Percentiles rank a stretch among this genome's conserved stretches.
Evolutionary conservation across 2,797 vertebrate genomes (phyloP).

Genomic region (Florisuga fusca): DNA sequence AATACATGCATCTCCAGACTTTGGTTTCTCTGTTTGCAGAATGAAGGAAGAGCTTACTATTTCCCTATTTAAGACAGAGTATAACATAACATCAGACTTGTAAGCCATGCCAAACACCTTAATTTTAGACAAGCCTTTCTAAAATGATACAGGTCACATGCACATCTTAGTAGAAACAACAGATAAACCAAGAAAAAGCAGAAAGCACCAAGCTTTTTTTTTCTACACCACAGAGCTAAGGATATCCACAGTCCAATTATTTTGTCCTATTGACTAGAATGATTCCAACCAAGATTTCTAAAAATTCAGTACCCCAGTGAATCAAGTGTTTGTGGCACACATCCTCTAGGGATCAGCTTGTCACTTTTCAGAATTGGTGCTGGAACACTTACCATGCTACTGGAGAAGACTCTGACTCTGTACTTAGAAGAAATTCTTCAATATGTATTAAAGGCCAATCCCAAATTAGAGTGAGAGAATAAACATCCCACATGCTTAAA

Average conservation of each 20-base stretch:
- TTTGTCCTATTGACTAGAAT: neutral
- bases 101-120: neutral
- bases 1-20: neutral
- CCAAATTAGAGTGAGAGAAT: conserved; percentile 86
- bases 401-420: conserved; percentile 86
- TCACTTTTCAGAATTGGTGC: neutral
- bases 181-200: neutral
- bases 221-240: neutral
- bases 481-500: conserved; percentile 90
- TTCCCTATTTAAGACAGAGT: neutral
- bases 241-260: neutral
- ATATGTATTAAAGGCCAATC: conserved; percentile 85
- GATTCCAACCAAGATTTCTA: neutral
- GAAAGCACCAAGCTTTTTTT: neutral
- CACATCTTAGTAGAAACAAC: neutral
- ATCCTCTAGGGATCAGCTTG: neutral
- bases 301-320: neutral
- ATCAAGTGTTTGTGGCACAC: neutral
- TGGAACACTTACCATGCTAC: conserved; percentile 73
- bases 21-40: neutral
- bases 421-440: conserved; percentile 90
- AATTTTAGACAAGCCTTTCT: neutral
- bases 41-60: neutral
- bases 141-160: neutral
- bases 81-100: neutral